These are phyloP conservation scores for Sebastiscus tertius DNA, from an alignment of 2,797 vertebrate species.

Conservation along the genomic window DNA sequence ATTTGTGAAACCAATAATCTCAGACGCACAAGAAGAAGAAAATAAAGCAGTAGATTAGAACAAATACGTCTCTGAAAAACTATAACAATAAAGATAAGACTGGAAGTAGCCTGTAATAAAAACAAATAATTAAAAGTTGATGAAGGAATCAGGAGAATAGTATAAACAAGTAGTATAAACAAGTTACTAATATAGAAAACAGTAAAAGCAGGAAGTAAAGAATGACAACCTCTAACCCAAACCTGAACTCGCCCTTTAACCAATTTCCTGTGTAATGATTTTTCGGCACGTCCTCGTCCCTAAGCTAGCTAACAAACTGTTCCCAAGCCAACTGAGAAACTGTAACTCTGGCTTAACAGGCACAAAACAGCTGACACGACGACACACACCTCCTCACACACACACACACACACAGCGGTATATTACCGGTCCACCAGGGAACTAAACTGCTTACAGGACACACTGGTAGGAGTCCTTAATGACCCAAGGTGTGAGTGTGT, in stretches of 20 bases:
- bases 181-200: neutral
- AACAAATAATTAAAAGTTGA: neutral
- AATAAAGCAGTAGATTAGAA: neutral
- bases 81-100: neutral
- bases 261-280: constrained; percentile 65
- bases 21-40: neutral
- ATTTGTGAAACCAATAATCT: neutral
- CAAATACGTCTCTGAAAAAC: neutral
- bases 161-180: neutral
- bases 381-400: constrained; percentile 24
- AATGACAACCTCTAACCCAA: neutral
- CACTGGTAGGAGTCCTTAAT: constrained; percentile 74
- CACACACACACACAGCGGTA: constrained; percentile 43
- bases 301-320: constrained; percentile 68
- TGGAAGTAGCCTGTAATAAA: neutral
- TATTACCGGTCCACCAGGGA: constrained; percentile 75
- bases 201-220: neutral
- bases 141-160: neutral
- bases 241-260: constrained; percentile 37
- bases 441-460: constrained; percentile 82
- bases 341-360: constrained; percentile 81
- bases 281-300: constrained; percentile 66
- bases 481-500: constrained; percentile 53
- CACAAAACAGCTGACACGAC: constrained; percentile 79
- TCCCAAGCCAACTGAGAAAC: constrained; percentile 73